Base-by-base conservation (phyloP, 2,113 vertebrate species). In the Aspidoscelis tigris region DNA sequence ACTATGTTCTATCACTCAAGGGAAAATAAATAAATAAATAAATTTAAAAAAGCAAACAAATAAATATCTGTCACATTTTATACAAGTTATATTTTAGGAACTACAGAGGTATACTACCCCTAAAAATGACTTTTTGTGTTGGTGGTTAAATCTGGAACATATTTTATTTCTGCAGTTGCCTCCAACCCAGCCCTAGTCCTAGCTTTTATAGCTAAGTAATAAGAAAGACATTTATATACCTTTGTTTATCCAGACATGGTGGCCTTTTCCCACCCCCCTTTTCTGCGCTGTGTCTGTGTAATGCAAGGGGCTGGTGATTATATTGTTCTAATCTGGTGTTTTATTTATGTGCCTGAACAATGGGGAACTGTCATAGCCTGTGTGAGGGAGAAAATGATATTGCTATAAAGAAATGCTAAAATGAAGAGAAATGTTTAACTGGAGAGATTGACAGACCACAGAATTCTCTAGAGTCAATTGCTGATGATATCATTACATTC, bases 291-390 rank as follows among this genome's bases (percentile, higher is more conserved):
- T 76, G 26, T 39, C 11, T 61, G 20, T 80, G 16, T 0, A 0
- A 21, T 33, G 22, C 5, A 33, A 82, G n/a, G 33, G 84, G 75
- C 83, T 73, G 55, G 43, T 69, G 70, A 75, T 39, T 77, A 1
- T 74, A 50, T 26, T 80, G 90, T 78, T n/a, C 12, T 84, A 79
- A 90, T 53, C 80, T 82, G 10, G 22, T 89, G 4, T 83, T 89
- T 91, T 80, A 82, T 39, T 88, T 82, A 70, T 12, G 76, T 88
- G 21, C 77, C 74, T 89, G 80, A 89, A 76, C 74, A 82, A 75
- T 0, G 84, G 76, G 76, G 58, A 78, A 18, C 77, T 84, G 50
- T 65, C 82, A 75, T 43, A 75, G 55, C 82, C 80, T 81, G 44
- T n/a, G 2, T 47, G 55, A 81, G 86, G 69, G 83, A 20, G 82